Evolutionary conservation across 2,888 invertebrate genomes (phyloP), one percentile per base, ranked within the genome.

Genomic region (Cylloceria caligata): DNA sequence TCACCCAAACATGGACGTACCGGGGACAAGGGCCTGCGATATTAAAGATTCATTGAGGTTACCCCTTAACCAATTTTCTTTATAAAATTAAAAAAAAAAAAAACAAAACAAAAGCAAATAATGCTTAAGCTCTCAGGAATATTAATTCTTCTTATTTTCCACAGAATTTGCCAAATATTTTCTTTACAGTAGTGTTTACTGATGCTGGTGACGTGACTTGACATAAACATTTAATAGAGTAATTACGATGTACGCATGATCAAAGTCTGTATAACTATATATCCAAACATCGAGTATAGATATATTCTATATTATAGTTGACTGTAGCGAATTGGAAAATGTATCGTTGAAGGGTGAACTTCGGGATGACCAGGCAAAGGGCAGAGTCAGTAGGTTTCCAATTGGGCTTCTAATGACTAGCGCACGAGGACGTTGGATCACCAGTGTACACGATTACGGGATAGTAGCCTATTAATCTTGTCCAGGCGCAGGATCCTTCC

Each of bases 331-430:
- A 19, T 60, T 60, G 27, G 16, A 45, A 16, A 30, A 47, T 0
- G 6, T 4, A 52, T 45, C 55, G 52, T 21, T 1, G 34, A n/a
- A 34, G 74, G 64, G 36, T 42, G 19, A 74, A 60, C 13, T 67
- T 67, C 36, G 36, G n/a, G 30, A 64, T 73, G 64, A 65, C 65
- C 19, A 13, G 55, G 60, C 42, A 73, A 79, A 55, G 65, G 55
- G 57, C 65, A 65, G 34, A 49, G 24, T n/a, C n/a, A 65, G 24
- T 62, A 6, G 67, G 69, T 81, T 74, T 81, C 74, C 83, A 87
- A 87, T 86, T 86, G 84, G 83, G 83, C n/a, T 87, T 86, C 83
- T 85, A 86, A 87, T 87, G 84, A 85, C 80, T 85, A 81, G 21
- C 67, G 74, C 78, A 55, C 78, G 39, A 80, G 76, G 67, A 80